phyloP scores from a whole-genome alignment of 2,797 vertebrate genomes.

The Lophius americanus region DNA sequence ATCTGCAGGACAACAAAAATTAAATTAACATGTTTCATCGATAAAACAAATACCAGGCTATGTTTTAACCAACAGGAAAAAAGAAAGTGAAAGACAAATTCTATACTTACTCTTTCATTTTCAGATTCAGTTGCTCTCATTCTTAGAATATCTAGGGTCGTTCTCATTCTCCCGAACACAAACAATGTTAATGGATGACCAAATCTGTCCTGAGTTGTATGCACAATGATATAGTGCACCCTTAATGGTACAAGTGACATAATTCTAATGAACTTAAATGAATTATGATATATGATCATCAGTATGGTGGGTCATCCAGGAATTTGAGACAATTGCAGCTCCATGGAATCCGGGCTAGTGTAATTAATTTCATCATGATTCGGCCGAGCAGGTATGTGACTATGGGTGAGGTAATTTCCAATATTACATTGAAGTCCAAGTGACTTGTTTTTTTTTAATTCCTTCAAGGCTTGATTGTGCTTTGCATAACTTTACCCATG shows the following conservation, averaged over 20 bases:
- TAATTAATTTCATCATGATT: conserved; percentile 59
- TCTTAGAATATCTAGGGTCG: conserved; percentile 28
- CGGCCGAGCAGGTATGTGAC: conserved; percentile 14
- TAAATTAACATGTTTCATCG: conserved; percentile 42
- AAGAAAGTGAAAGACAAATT: conserved; percentile 5
- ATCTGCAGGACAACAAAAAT: conserved; percentile 36
- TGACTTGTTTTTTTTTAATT: conserved; percentile 57
- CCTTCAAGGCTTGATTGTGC: conserved; percentile 58
- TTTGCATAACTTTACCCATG: conserved; percentile 50
- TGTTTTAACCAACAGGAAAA: conserved; percentile 21
- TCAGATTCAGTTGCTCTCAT: conserved; percentile 20
- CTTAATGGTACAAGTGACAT: conserved; percentile 58
- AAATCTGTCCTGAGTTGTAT: conserved; percentile 58
- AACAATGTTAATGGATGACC: conserved; percentile 36
- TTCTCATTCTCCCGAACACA: conserved; percentile 48
- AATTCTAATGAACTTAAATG: conserved; percentile 76
- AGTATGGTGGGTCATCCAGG: conserved; percentile 54
- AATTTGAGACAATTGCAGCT: conserved; percentile 46
- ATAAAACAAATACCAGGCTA: conserved; percentile 20
- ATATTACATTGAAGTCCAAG: conserved; percentile 59
- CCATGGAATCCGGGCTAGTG: conserved; percentile 40
- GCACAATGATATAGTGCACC: conserved; percentile 55
- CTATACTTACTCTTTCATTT: conserved; percentile 21
- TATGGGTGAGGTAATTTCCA: conserved; percentile 39
- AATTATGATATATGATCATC: conserved; percentile 70